Evolutionary conservation across 2,797 vertebrate genomes (phyloP), one percentile per base, ranked within the genome.

Genomic region (Anisognathus igniventris): DNA sequence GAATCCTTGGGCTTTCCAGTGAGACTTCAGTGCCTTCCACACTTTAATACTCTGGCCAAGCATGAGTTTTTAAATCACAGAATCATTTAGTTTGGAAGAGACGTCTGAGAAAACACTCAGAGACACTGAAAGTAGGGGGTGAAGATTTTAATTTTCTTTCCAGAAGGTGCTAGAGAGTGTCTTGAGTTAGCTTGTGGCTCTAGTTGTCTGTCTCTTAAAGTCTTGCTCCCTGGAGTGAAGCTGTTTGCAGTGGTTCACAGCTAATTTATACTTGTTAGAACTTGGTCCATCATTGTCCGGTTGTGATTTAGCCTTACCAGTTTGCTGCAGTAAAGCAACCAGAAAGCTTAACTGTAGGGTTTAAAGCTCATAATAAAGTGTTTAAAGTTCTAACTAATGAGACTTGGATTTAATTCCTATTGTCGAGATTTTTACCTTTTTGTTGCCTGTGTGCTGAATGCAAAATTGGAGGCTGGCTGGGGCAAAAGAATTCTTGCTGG

Each of bases 101-200:
- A 48, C 6, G 3, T 62, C 48, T 56, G 23, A 44, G 42, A 50
- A 75, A 50, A 60, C 56, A 51, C 13, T 53, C 5, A 16, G 12
- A 51, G 10, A 50, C 35, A 1, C 5, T 2, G 2, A n/a, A 31
- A 37, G 6, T 19, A 30, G n/a, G 15, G 47, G 20, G 2, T n/a
- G 44, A 78, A 75, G 13, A 7, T 64, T 92, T 50, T 35, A 0
- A 4, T 76, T 76, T 86, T 83, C 35, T 31, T 70, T 72, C 30
- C 25, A 56, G 64, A 86, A 53, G 33, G 19, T 53, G 48, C 67
- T 78, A 25, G 27, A 57, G 25, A 27, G 33, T 30, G 19, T 66
- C 44, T 84, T 78, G 33, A 53, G 22, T n/a, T 85, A 37, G 45
- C 13, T 18, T 68, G 2, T 70, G 35, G 22, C 56, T 62, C 64